These are phyloP conservation scores for Semicossyphus pulcher DNA, from an alignment of 2,113 vertebrate genomes.

Conservation along the genomic window DNA sequence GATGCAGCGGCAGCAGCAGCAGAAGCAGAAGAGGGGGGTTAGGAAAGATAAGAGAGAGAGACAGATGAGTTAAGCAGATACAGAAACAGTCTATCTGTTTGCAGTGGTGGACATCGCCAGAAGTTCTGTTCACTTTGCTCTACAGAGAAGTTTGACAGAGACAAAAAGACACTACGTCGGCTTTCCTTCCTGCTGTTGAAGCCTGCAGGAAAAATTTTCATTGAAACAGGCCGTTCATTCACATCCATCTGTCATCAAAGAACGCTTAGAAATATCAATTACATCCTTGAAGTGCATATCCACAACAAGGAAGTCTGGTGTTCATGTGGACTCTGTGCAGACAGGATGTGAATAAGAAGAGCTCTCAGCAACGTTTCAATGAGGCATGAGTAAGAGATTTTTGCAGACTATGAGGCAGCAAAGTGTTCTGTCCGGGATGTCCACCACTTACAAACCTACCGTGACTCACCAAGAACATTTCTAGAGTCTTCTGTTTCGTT, in stretches of 20 bases:
- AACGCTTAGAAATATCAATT: neutral
- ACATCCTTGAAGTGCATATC: too few relatives aligned
- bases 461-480: constrained; percentile 90
- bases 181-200: constrained; percentile 3
- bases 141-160: constrained; percentile 37
- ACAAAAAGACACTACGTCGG: neutral
- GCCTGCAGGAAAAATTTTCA: constrained; percentile 22
- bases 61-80: constrained; percentile 77
- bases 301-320: neutral
- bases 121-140: constrained; percentile 67
- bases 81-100: constrained; percentile 39
- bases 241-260: constrained; percentile 19
- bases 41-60: constrained; percentile 85
- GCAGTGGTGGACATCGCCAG: constrained; percentile 85
- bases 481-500: constrained; percentile 90
- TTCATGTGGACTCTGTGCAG: neutral
- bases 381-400: neutral
- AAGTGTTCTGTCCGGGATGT: constrained; percentile 79
- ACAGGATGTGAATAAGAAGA: constrained; percentile 41
- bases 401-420: constrained; percentile 42
- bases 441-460: constrained; percentile 78
- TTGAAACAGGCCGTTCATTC: constrained; percentile 59
- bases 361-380: constrained; percentile 62
- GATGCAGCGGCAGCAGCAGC: constrained; percentile 70
- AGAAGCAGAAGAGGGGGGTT: constrained; percentile 30